These are phyloP conservation scores for Anisognathus igniventris DNA, from an alignment of 2,797 vertebrate species.

Conservation along the genomic window DNA sequence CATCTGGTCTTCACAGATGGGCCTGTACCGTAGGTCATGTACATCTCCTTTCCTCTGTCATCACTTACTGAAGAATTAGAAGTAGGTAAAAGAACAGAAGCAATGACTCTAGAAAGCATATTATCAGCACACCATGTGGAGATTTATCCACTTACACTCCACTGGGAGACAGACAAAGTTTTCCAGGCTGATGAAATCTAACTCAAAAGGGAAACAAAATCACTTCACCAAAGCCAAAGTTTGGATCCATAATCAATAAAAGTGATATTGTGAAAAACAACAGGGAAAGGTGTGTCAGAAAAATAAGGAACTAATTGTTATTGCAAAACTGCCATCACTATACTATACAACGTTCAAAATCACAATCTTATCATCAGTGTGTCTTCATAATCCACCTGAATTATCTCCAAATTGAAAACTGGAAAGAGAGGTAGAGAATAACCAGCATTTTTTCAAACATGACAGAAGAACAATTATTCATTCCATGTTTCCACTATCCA, in stretches of 20 bases:
- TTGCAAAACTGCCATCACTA: not conserved
- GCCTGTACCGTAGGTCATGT: not conserved
- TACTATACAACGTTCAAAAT: not conserved
- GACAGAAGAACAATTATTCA: not conserved
- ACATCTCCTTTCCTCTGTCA: not conserved
- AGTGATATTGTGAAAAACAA: not conserved
- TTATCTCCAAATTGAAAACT: not conserved
- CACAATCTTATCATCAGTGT: not conserved
- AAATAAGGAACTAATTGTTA: not conserved
- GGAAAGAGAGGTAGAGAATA: not conserved
- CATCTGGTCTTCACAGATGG: conserved; percentile 52
- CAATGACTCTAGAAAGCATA: not conserved
- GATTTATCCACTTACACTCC: not conserved
- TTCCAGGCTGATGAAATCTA: not conserved
- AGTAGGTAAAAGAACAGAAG: conserved; percentile 4
- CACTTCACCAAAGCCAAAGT: not conserved
- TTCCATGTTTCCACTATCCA: not conserved
- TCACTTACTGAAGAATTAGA: not conserved
- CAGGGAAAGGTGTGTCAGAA: not conserved
- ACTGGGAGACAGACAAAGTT: not conserved
- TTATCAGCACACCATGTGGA: not conserved
- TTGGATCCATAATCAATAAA: not conserved
- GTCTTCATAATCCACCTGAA: not conserved
- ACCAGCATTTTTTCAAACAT: not conserved
- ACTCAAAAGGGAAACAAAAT: not conserved